Percentiles rank a stretch among this genome's conserved stretches.
These are phyloP conservation scores for Otis tarda DNA, from an alignment of 2,113 vertebrate genomes.

Conservation along the genomic window DNA sequence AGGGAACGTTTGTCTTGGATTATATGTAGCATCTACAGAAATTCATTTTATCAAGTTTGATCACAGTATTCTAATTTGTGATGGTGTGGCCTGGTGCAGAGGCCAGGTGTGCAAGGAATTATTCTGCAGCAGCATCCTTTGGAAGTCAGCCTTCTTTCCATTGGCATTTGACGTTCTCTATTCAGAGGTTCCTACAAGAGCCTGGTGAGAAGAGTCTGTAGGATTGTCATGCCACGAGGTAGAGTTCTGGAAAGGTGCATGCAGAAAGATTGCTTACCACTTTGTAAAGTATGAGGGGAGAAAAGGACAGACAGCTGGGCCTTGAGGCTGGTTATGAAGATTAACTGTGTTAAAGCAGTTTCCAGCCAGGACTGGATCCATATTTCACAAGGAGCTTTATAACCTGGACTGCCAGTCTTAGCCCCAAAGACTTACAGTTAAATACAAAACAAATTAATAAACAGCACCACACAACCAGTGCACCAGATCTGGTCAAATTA, in stretches of 20 bases:
- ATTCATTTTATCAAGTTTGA: not conserved
- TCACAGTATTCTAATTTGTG: not conserved
- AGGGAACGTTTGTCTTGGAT: not conserved
- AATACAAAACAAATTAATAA: not conserved
- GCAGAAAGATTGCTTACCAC: not conserved
- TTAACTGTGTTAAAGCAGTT: not conserved
- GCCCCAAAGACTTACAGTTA: not conserved
- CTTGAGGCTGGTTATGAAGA: not conserved
- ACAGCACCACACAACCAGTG: not conserved
- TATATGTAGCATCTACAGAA: not conserved
- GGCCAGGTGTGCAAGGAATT: not conserved
- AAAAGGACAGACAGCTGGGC: not conserved
- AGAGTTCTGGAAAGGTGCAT: not conserved
- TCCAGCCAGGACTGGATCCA: not conserved
- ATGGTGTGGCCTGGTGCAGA: not conserved
- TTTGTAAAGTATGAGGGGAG: not conserved
- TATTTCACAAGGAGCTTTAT: not conserved
- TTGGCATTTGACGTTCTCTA: not conserved
- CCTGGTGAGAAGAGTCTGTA: fast-evolving
- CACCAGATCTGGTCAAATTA: not conserved
- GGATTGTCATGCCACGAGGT: fast-evolving
- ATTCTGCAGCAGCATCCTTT: not conserved
- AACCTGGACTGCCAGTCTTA: not conserved
- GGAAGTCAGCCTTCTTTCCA: not conserved
- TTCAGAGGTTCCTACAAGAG: not conserved